Conservation (phyloP, 2,888 invertebrate genomes). For the Drosophila vallismaia region DNA sequence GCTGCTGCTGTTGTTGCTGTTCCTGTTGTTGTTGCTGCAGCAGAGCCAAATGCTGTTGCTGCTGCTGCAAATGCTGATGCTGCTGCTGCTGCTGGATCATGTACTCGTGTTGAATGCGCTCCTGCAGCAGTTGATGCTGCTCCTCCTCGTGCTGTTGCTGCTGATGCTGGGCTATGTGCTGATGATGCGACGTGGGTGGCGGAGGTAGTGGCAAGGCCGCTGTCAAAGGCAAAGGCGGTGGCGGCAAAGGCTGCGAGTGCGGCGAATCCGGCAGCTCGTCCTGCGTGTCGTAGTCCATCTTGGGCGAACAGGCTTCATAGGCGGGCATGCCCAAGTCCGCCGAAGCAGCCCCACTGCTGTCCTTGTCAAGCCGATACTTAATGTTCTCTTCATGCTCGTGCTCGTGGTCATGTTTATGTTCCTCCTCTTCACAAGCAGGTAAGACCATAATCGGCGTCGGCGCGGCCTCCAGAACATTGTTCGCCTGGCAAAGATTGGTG, state of each 20-base stretch:
- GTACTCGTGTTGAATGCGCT: conserved; percentile 75
- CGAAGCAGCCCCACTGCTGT: conserved; percentile 61
- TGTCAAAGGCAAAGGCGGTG: conserved; percentile 52
- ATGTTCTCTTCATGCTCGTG: conserved; percentile 56
- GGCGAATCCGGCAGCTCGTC: conserved; percentile 69
- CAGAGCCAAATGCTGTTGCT: conserved; percentile 74
- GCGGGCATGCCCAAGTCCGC: conserved; percentile 63
- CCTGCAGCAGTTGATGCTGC: conserved; percentile 63
- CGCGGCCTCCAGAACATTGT: conserved; percentile 49
- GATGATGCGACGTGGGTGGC: conserved; percentile 50
- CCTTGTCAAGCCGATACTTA: conserved; percentile 69
- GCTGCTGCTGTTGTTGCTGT: conserved; percentile 47
- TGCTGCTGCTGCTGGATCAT: conserved; percentile 80
- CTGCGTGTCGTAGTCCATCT: conserved; percentile 74
- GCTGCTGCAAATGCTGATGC: conserved; percentile 73
- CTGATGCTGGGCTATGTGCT: conserved; percentile 54
- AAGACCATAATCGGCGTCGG: conserved; percentile 44
- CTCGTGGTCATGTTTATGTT: conserved; percentile 35
- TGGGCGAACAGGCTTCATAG: conserved; percentile 68
- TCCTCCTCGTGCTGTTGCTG: conserved; percentile 61
- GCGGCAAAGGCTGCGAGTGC: conserved; percentile 60
- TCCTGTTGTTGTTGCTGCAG: conserved; percentile 68
- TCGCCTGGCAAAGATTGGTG: conserved; percentile 68
- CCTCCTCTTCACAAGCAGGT: conserved; percentile 59
- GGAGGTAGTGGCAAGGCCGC: conserved; percentile 43